phyloP scores from a whole-genome alignment of 2,797 vertebrate genomes.

The Choloepus didactylus region DNA sequence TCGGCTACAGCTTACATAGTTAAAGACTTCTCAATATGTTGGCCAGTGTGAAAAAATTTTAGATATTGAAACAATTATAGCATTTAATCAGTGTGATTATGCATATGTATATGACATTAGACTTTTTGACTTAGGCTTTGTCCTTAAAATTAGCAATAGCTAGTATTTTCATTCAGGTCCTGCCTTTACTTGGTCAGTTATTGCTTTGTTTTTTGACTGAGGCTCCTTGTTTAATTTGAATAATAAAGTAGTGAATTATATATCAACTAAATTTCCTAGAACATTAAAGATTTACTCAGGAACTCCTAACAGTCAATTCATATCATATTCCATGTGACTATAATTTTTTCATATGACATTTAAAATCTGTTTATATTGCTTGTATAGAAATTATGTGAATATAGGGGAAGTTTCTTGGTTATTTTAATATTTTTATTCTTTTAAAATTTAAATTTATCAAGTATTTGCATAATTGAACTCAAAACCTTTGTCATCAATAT shows the following conservation, averaged over 20 bases:
- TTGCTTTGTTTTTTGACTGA: background rate
- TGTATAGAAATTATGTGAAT: constrained; percentile 30
- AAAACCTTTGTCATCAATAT: background rate
- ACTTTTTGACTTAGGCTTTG: background rate
- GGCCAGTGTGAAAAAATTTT: constrained; percentile 52
- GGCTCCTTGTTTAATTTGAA: background rate
- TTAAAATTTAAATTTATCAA: constrained; percentile 8
- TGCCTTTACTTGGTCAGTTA: constrained; percentile 47
- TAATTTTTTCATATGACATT: constrained; percentile 34
- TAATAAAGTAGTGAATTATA: background rate
- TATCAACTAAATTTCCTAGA: constrained; percentile 41
- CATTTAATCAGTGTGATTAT: background rate
- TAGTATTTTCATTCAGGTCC: background rate
- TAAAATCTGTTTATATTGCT: background rate
- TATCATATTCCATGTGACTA: background rate
- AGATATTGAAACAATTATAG: background rate
- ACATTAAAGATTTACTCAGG: constrained; percentile 10
- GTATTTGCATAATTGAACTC: constrained; percentile 39
- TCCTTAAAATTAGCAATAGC: constrained; percentile 26
- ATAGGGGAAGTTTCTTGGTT: background rate
- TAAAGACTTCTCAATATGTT: constrained; percentile 33
- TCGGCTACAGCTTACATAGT: background rate
- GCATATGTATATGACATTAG: background rate
- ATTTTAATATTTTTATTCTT: constrained; percentile 32
- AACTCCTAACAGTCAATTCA: background rate